Evolutionary conservation across 1,140 invertebrate species (phyloP), one percentile per base, ranked within the genome.

Genomic region (Phymorhynchus buccinoides): DNA sequence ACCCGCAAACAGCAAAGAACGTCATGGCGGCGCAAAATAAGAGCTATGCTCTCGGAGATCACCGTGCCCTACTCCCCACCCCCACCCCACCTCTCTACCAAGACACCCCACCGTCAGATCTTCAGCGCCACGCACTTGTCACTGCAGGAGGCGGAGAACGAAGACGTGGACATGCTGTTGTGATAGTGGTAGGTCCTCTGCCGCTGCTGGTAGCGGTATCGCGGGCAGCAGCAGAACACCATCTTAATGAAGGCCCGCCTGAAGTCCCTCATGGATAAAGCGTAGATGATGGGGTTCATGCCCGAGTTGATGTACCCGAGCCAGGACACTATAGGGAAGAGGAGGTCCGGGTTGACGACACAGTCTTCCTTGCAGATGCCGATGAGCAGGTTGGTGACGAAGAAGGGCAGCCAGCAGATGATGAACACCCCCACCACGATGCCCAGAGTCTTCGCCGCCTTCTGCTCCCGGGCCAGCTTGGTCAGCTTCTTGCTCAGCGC

Each of bases 321-420:
- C 94, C 94, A 94, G 1, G 94, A 90, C 85, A 93, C 92, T 14
- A 93, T 86, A 22, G 90, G 89, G 78, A 92, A 89, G 1, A 93
- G 75, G 37, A 91, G 77, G 35, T 90, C 90, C 2, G 89, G 88
- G 80, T 87, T 85, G 27, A 41, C 91, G 94, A 95, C 83, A 90
- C 92, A 94, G 6, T 94, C 91, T 6, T 88, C 86, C 4, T 96
- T 94, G 90, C 98, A 98, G n/a, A 94, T 92, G 96, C 97, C 90
- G 96, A 95, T 87, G 44, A 98, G 95, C 16, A 98, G 93, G 1
- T 98, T 97, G 48, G 98, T 94, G 1, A 98, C 96, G 93, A 99
- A 99, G 93, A 99, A 99, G 1, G 98, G 98, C 48, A 99, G 94
- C 98, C 98, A 99, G 92, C 98, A 99, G 83, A 99, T 94, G 27